A percentile compares a stretch with the other conserved stretches of the same genome.
These are phyloP conservation scores for Phortica okadai DNA, from an alignment of 2,888 invertebrate species.

Conservation along the genomic window DNA sequence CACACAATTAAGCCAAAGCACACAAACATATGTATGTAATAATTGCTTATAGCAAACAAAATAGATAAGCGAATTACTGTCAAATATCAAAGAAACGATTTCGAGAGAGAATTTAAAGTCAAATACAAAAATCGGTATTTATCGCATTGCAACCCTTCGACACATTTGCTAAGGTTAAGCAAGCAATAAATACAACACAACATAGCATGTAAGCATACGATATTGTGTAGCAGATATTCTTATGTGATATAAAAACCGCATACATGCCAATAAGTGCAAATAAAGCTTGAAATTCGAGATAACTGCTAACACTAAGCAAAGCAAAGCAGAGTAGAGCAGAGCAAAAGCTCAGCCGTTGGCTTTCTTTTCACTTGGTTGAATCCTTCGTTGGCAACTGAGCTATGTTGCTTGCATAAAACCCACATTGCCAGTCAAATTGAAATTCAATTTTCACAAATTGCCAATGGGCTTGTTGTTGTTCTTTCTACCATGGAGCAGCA, in stretches of 20 bases:
- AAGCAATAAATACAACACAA: conserved; percentile 4
- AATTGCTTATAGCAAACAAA: conserved; percentile 21
- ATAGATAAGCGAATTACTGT: conserved; percentile 37
- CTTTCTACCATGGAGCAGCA: conserved; percentile 36
- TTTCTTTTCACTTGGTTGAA: background rate
- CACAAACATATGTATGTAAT: conserved; percentile 3
- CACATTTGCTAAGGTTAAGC: background rate
- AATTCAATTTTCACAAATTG: conserved; percentile 66
- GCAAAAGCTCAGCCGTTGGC: too few species aligned
- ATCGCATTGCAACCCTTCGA: background rate
- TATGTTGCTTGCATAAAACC: conserved; percentile 2
- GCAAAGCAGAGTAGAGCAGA: background rate
- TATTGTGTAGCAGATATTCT: conserved; percentile 1
- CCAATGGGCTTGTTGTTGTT: conserved; percentile 46
- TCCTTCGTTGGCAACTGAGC: conserved; percentile 51
- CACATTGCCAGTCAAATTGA: conserved; percentile 40
- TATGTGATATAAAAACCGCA: background rate
- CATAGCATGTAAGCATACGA: background rate
- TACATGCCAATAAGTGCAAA: background rate
- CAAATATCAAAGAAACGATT: conserved; percentile 13
- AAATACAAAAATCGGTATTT: background rate
- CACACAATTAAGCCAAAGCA: conserved; percentile 33
- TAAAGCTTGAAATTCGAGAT: background rate
- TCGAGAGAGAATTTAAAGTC: background rate
- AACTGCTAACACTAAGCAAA: background rate